Evolutionary conservation across 2,113 vertebrate genomes (phyloP).

Genomic region (Mobula hypostoma): DNA sequence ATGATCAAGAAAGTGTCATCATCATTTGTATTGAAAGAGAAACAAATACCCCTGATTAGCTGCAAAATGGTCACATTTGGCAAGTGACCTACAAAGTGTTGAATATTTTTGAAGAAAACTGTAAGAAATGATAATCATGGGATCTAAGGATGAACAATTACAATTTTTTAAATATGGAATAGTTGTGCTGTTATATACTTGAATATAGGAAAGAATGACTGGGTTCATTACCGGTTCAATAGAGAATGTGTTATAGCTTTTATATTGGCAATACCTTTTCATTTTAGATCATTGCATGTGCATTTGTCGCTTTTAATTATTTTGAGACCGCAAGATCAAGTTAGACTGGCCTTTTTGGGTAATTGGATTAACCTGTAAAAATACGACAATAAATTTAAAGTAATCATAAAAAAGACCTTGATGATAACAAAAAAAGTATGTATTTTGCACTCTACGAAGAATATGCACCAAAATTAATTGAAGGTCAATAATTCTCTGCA

Average conservation of each 20-base stretch:
- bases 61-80: neutral
- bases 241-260: slow-evolving; percentile 12
- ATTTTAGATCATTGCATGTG: neutral
- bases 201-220: neutral
- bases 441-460: neutral
- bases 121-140: neutral
- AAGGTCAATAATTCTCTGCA: slow-evolving; percentile 27
- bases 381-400: slow-evolving; percentile 21
- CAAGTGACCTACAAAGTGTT: neutral
- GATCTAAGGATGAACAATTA: slow-evolving; percentile 23
- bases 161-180: slow-evolving; percentile 5
- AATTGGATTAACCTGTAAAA: slow-evolving; percentile 36
- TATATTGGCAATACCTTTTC: slow-evolving; percentile 15
- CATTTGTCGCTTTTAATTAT: slow-evolving; percentile 35
- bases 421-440: neutral
- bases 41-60: neutral
- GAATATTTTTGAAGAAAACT: neutral
- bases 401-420: slow-evolving; percentile 10
- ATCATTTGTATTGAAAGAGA: no score
- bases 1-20: neutral
- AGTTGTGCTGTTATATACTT: neutral
- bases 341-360: slow-evolving; percentile 25
- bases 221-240: slow-evolving; percentile 3
- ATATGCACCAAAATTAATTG: slow-evolving; percentile 19
- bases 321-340: neutral